Conservation (phyloP, 1,140 invertebrate genomes). For the Drepana arcuata region DNA sequence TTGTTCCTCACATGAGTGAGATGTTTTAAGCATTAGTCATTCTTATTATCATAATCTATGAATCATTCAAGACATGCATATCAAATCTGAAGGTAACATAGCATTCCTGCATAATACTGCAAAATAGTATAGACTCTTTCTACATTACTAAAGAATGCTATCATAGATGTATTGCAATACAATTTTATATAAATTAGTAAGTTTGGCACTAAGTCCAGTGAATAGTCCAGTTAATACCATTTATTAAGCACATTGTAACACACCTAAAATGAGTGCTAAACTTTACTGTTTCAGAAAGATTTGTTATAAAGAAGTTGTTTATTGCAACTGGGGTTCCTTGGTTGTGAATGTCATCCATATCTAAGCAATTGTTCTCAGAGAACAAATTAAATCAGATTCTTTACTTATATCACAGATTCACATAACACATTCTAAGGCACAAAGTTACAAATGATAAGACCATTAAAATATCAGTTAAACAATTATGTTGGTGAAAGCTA, state of each 20-base stretch:
- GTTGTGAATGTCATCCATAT: no score
- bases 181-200: conserved; percentile 4
- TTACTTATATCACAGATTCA: conserved; percentile 28
- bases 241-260: no score
- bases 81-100: conserved; percentile 3
- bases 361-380: no score
- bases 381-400: conserved; percentile 7
- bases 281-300: no score
- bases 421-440: conserved; percentile 32
- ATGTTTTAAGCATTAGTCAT: conserved; percentile 8
- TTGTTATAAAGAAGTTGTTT: no score
- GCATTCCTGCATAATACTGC: no score
- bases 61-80: conserved; percentile 7
- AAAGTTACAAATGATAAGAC: conserved; percentile 15
- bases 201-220: conserved; percentile 15
- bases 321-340: no score
- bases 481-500: conserved; percentile 21
- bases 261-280: no score
- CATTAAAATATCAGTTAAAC: conserved; percentile 2
- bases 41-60: conserved; percentile 5
- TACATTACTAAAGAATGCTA: no score
- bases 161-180: conserved; percentile 1
- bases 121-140: no score
- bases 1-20: no score
- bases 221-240: no score